Evolutionary conservation across 2,113 vertebrate species (phyloP).

Genomic region (Calyptomena viridis): DNA sequence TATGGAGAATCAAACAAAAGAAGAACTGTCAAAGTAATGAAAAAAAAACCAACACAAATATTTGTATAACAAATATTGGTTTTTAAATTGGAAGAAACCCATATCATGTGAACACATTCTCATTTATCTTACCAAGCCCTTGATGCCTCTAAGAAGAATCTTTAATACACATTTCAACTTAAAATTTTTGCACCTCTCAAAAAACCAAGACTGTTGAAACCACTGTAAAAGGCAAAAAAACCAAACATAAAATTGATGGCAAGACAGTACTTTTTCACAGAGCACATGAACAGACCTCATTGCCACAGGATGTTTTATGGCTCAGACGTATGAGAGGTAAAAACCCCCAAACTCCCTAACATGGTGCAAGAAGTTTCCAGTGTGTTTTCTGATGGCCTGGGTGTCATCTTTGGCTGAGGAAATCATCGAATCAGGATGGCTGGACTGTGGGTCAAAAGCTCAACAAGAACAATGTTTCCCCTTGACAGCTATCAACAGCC

Average conservation of each 20-base stretch:
- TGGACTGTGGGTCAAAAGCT: background rate
- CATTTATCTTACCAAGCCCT: background rate
- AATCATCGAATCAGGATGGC: background rate
- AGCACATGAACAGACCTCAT: background rate
- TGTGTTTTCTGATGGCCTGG: background rate
- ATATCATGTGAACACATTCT: background rate
- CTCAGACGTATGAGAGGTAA: background rate
- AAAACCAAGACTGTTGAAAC: background rate
- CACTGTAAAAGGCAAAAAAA: background rate
- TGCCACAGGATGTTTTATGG: background rate
- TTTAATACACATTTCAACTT: background rate
- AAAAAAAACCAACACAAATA: too few relatives aligned
- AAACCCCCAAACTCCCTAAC: accelerated
- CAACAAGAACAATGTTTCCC: background rate
- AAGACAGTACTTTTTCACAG: background rate
- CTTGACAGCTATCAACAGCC: background rate
- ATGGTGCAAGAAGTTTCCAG: background rate
- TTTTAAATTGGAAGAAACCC: background rate
- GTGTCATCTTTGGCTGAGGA: background rate
- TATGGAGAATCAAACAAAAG: background rate
- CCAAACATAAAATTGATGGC: background rate
- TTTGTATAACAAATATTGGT: background rate
- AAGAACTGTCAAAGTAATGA: background rate
- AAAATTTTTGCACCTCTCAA: background rate
- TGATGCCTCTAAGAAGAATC: background rate